Conservation (phyloP, 2,113 vertebrate species). For the Anguilla japonica region DNA sequence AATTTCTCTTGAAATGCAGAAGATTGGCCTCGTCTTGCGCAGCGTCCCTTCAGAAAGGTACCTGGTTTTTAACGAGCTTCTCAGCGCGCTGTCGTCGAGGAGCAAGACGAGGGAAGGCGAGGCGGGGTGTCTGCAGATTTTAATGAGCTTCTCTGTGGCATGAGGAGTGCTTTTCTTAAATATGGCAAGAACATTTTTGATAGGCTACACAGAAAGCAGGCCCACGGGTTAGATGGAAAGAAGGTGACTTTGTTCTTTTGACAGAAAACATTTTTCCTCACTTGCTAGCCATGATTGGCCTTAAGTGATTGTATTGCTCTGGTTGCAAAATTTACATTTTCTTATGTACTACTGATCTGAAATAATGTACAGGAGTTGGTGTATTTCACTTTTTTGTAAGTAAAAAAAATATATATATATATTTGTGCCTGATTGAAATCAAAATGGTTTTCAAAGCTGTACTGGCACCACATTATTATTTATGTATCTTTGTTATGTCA, state of each 20-base stretch:
- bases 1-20: not conserved
- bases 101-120: not conserved
- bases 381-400: not conserved
- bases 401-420: not conserved
- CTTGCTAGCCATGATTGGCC: conserved; percentile 6
- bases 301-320: conserved; percentile 4
- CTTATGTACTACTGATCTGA: conserved; percentile 2
- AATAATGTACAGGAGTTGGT: conserved; percentile 7
- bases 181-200: not conserved
- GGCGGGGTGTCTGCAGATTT: not conserved
- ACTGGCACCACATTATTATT: not conserved
- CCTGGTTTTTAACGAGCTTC: not conserved
- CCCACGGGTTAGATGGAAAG: not conserved
- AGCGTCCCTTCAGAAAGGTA: not conserved
- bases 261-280: not conserved
- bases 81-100: not conserved
- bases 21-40: not conserved
- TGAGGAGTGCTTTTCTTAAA: not conserved
- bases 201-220: not conserved
- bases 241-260: not conserved
- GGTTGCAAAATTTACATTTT: not conserved
- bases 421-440: conserved; percentile 1
- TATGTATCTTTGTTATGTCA: not conserved
- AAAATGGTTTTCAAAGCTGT: not conserved
- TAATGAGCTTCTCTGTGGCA: not conserved